Conservation (phyloP, 2,113 vertebrate species). For the Fulmarus glacialis region DNA sequence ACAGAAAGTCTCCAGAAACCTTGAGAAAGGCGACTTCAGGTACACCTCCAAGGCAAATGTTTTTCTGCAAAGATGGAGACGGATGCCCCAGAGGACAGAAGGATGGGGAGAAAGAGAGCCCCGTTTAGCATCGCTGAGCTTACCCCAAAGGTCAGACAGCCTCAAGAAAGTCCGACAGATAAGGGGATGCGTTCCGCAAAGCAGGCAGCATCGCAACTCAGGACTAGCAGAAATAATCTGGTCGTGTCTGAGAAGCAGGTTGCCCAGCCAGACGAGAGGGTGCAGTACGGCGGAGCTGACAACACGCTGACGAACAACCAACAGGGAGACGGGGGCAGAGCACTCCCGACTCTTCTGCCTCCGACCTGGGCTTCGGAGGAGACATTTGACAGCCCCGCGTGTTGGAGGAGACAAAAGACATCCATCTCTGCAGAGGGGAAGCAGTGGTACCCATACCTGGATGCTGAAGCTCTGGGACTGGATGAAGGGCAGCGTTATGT, state of each 20-base stretch:
- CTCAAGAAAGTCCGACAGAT: accelerated
- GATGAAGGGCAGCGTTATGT: conserved; percentile 87
- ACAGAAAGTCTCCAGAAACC: not conserved
- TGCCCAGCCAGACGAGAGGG: not conserved
- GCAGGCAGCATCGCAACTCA: not conserved
- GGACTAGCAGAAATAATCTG: no score
- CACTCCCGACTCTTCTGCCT: not conserved
- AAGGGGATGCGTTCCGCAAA: not conserved
- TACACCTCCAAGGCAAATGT: not conserved
- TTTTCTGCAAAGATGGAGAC: not conserved
- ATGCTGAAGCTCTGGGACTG: conserved; percentile 88
- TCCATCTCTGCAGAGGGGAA: not conserved
- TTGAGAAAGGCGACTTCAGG: not conserved
- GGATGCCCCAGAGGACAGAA: not conserved
- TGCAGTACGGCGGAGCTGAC: accelerated
- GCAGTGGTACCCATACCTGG: conserved; percentile 74
- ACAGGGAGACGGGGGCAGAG: not conserved
- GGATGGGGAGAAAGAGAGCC: not conserved
- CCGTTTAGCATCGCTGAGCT: not conserved
- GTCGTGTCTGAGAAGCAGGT: not conserved
- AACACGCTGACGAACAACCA: not conserved
- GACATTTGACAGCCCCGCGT: not conserved
- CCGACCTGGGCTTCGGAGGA: not conserved
- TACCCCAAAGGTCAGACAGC: not conserved
- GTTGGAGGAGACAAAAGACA: not conserved